phyloP scores from a whole-genome alignment of 2,113 vertebrate genomes.

The Vulpes vulpes region DNA sequence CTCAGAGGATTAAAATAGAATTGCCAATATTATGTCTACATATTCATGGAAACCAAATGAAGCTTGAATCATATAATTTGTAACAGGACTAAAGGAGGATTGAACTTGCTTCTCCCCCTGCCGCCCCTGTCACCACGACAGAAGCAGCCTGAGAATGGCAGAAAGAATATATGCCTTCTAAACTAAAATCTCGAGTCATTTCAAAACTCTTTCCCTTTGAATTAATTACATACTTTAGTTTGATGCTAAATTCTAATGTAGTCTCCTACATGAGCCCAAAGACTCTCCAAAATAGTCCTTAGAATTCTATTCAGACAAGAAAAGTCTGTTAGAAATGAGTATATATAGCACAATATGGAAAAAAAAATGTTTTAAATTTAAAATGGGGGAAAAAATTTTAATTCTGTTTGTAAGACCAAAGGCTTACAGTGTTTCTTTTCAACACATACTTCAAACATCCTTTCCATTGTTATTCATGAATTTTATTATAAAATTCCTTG shows the following conservation, averaged over 20 bases:
- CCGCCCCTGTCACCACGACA: fast-evolving
- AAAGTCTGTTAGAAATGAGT: not conserved
- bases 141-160: not conserved
- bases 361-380: conserved; percentile 31
- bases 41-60: not conserved
- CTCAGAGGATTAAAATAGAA: not conserved
- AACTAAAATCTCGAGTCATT: not conserved
- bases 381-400: not conserved
- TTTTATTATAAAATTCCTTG: conserved; percentile 49
- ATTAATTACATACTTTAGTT: conserved; percentile 32
- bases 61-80: not conserved
- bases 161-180: not conserved
- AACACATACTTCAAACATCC: not conserved
- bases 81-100: not conserved
- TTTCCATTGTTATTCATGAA: conserved; percentile 21
- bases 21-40: not conserved
- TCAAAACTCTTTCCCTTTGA: not conserved
- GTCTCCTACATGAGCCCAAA: not conserved
- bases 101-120: not conserved
- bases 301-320: not conserved
- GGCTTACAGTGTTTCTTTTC: conserved; percentile 37
- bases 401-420: not conserved
- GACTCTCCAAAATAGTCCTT: not conserved
- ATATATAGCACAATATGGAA: not conserved
- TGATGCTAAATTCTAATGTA: not conserved